phyloP scores from a whole-genome alignment of 2,113 vertebrate species.

The human region GRCh38 chr4:38503501-38504000 shows the following conservation, averaged over 20 bases:
- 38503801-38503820: slow-evolving; percentile 61
- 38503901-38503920: background rate
- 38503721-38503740: slow-evolving; percentile 54
- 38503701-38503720: background rate
- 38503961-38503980: slow-evolving; percentile 37
- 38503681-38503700: background rate
- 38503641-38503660: background rate
- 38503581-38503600: background rate
- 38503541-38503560: background rate
- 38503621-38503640: background rate
- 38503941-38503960: background rate
- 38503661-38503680: background rate
- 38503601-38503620: background rate
- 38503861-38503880: slow-evolving; percentile 46
- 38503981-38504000: background rate
- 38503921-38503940: background rate
- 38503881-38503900: background rate
- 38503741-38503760: slow-evolving; percentile 70
- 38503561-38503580: slow-evolving; percentile 6
- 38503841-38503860: background rate
- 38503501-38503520: background rate
- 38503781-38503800: slow-evolving; percentile 71
- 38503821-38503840: slow-evolving; percentile 51
- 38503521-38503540: background rate
- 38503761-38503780: slow-evolving; percentile 69